Evolutionary conservation across 2,797 vertebrate species (phyloP).

Genomic region (Sebastolobus altivelis): DNA sequence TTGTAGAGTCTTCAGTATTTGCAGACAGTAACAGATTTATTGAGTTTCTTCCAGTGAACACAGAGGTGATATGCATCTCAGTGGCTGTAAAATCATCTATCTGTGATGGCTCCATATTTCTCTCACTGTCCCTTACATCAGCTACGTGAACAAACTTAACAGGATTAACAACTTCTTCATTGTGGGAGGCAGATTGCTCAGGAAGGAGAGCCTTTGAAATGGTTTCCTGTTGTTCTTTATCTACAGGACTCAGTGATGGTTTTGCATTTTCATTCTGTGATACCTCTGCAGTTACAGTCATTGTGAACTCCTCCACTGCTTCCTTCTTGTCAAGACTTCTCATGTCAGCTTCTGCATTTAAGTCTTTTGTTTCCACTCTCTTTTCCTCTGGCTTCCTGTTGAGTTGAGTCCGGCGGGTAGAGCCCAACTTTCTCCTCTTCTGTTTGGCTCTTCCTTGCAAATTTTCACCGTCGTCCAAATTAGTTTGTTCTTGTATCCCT

Average conservation of each 20-base stretch:
- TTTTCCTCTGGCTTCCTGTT: slow-evolving; percentile 27
- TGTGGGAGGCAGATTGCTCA: slow-evolving; percentile 23
- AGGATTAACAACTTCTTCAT: slow-evolving; percentile 17
- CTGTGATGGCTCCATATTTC: slow-evolving; percentile 8
- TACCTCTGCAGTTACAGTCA: neutral
- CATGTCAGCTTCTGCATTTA: neutral
- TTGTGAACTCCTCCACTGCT: slow-evolving; percentile 11
- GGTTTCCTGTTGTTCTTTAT: slow-evolving; percentile 22
- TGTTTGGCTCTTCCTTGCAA: slow-evolving; percentile 39
- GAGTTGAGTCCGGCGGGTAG: slow-evolving; percentile 60
- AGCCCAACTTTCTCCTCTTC: slow-evolving; percentile 77
- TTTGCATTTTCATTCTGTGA: slow-evolving; percentile 29
- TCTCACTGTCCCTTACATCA: slow-evolving; percentile 16
- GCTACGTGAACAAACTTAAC: neutral
- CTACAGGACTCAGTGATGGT: neutral
- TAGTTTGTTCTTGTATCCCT: neutral
- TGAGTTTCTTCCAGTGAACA: neutral
- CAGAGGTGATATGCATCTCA: slow-evolving; percentile 12
- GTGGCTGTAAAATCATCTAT: slow-evolving; percentile 22
- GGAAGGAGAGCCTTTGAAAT: neutral
- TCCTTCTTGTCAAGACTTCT: slow-evolving; percentile 15
- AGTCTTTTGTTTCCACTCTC: slow-evolving; percentile 10
- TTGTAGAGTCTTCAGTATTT: slow-evolving; percentile 6
- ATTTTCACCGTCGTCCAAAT: slow-evolving; percentile 12
- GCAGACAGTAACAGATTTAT: neutral